Evolutionary conservation across 2,888 invertebrate species (phyloP), one percentile per base, ranked within the genome.

Genomic region (Panzeria rudis): DNA sequence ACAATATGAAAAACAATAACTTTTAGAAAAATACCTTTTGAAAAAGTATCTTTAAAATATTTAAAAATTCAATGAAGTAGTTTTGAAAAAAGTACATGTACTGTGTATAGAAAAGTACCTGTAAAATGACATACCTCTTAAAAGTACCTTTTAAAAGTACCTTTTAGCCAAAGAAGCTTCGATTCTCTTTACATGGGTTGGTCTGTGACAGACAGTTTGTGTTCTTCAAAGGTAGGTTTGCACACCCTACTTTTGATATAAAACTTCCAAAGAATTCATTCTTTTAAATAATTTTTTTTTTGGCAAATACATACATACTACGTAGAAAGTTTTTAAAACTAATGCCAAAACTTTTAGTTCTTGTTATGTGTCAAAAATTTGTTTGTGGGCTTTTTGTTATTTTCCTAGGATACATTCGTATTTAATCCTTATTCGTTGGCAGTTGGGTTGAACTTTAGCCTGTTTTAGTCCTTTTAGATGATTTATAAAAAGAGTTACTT

Each of bases 231-330:
- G 11, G 38, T 38, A 9, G 8, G 8, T 38, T 9, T 41, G 9
- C 13, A n/a, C 6, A 44, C 0, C 15, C 1, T 44, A n/a, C 11
- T n/a, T 4, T 44, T n/a, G 1, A 8, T 11, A n/a, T 44, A 23
- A 68, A 6, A 44, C 5, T n/a, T 69, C 11, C n/a, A 44, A 76
- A 66, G 66, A 76, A 66, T 66, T 64, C 76, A 76, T 76, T 76
- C 76, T 44, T 35, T 76, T 66, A 56, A 44, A 11, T 15, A 8
- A 41, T 29, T 29, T 29, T 29, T 29, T 29, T 17, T 13, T 29
- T 23, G 1, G 20, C 11, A 54, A 35, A 23, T 41, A 41, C 15
- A 41, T 25, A 44, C 56, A 59, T 13, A 20, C 59, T 13, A 20
- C 59, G 20, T 44, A 44, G 11, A n/a, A 69, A 25, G 25, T 50